phyloP scores from a whole-genome alignment of 2,888 invertebrate genomes.

The Ypsolopha scabrella region DNA sequence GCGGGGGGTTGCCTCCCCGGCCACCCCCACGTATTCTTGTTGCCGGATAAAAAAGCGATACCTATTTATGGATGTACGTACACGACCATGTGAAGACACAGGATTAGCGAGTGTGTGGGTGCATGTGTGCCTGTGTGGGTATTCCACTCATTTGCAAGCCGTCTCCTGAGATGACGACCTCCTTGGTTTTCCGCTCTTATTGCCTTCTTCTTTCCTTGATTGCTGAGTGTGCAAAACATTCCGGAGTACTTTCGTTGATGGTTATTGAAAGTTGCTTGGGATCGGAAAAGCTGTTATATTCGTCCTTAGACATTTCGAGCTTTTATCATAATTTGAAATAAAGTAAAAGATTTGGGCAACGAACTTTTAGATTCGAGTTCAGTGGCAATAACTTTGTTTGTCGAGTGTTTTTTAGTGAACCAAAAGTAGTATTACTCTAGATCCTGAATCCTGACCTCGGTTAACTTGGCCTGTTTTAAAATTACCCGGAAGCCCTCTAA shows the following conservation, averaged over 20 bases:
- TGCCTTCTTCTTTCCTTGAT: constrained; percentile 65
- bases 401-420: no score
- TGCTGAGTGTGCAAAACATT: constrained; percentile 62
- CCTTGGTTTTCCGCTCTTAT: constrained; percentile 66
- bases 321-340: background rate
- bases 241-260: constrained; percentile 50
- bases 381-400: no score
- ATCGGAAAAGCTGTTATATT: constrained; percentile 48
- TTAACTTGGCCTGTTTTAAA: no score
- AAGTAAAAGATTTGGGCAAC: no score
- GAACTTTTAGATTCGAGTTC: no score
- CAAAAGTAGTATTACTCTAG: no score
- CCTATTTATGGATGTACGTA: constrained; percentile 69
- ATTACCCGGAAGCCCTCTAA: constrained; percentile 1
- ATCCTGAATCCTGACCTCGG: no score
- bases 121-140: constrained; percentile 38
- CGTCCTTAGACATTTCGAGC: constrained; percentile 25
- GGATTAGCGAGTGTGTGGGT: constrained; percentile 44
- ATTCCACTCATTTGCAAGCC: constrained; percentile 68
- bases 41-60: constrained; percentile 70
- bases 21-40: constrained; percentile 58
- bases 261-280: constrained; percentile 55
- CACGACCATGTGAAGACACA: constrained; percentile 54
- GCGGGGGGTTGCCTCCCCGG: constrained; percentile 52
- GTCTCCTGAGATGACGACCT: constrained; percentile 69